Evolutionary conservation across 1,140 invertebrate species (phyloP).

Genomic region (Semibalanus balanoides): DNA sequence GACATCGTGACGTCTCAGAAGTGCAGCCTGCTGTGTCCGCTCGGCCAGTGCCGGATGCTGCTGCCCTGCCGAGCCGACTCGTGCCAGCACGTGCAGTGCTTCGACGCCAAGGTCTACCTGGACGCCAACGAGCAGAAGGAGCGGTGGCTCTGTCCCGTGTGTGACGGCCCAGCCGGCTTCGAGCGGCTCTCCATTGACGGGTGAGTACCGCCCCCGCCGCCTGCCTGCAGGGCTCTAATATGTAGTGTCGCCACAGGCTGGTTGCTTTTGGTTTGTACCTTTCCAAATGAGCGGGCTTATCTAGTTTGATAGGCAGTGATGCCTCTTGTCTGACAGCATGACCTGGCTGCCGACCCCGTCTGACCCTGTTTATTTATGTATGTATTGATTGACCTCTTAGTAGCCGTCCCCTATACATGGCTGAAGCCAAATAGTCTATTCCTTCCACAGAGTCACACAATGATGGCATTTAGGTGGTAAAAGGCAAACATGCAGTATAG

Average conservation of each 20-base stretch:
- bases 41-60: constrained; percentile 88
- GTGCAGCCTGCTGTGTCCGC: constrained; percentile 74
- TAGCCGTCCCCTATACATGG: no score
- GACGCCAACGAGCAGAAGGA: constrained; percentile 98
- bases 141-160: constrained; percentile 96
- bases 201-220: constrained; percentile 34
- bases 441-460: no score
- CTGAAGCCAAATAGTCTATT: no score
- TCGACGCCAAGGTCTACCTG: constrained; percentile 85
- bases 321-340: no score
- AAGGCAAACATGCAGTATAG: no score
- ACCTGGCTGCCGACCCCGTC: no score
- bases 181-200: constrained; percentile 84
- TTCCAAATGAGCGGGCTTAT: background rate
- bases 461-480: no score
- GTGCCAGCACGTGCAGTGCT: constrained; percentile 93
- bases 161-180: constrained; percentile 77
- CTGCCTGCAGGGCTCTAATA: no score
- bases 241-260: no score
- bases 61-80: constrained; percentile 76
- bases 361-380: no score
- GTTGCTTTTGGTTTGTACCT: background rate
- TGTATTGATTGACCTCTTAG: no score
- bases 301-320: no score
- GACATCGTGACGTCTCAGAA: constrained; percentile 71